Base-by-base conservation (phyloP, 2,888 invertebrate genomes). In the Lasioglossum morio region DNA sequence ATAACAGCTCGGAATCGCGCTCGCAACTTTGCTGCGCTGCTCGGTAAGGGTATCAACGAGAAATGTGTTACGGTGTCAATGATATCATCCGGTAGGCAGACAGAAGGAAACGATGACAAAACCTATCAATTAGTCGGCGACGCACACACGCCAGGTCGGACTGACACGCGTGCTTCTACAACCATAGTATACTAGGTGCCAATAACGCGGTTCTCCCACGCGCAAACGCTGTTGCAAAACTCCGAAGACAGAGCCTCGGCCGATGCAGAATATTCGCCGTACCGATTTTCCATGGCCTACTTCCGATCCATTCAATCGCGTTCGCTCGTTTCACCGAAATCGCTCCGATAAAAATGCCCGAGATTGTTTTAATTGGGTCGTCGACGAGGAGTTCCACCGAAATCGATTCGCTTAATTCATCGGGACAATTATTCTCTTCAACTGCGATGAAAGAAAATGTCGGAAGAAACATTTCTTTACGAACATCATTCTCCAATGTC, bases 101-200 rank as follows among this genome's bases (percentile, higher is more conserved):
- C 82, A 87, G 82, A 85, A 80, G 82, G 72, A 80, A 82, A 81
- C 82, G 82, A 81, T 87, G 86, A 87, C 87, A 85, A 87, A 87
- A 86, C 81, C 86, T 82, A 82, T 86, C 86, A 86, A 86, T 87
- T 87, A 87, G 80, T 82, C 76, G 78, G 70, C 77, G 46, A 37
- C 73, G 79, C 76, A 72, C 40, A 79, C 77, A 76, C 79, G 34
- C 69, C 19, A 8, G 63, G 40, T 53, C 30, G 77, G 37, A n/a
- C 40, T 2, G 37, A 69, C 80, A 81, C 78, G 72, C 77, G 63
- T 23, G 66, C 66, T 8, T 66, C 66, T 66, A 19, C 70, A 10
- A 34, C 57, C 70, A 43, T 70, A 63, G 48, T 30, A 80, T 34
- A 43, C 46, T 37, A 16, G 16, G 46, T 75, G 40, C 78, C 53